phyloP scores from a whole-genome alignment of 1,140 invertebrate species.

The Dolichoris vasculosae region DNA sequence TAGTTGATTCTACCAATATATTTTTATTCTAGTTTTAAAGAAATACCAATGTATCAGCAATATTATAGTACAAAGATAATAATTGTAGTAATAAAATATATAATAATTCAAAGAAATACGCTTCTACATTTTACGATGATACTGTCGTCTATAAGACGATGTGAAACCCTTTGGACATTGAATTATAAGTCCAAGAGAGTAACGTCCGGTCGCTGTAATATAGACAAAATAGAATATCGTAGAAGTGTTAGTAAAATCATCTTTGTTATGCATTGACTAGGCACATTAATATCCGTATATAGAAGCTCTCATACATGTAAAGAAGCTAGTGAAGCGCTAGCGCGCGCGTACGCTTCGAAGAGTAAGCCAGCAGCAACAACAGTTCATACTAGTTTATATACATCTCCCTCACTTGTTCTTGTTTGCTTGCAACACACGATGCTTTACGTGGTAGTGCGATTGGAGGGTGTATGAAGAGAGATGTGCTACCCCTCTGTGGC shows the following conservation, averaged over 20 bases:
- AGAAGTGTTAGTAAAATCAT: neutral
- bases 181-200: constrained; percentile 25
- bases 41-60: too few relatives aligned
- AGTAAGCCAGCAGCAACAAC: constrained; percentile 12
- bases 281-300: constrained; percentile 15
- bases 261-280: neutral
- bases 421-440: constrained; percentile 52
- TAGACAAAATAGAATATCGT: neutral
- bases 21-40: neutral
- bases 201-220: neutral
- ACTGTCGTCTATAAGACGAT: neutral
- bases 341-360: constrained; percentile 29
- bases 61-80: neutral
- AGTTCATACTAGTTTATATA: constrained; percentile 42
- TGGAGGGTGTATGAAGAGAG: constrained; percentile 64
- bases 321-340: neutral
- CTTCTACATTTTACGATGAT: neutral
- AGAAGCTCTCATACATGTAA: neutral
- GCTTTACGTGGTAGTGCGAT: constrained; percentile 64
- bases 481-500: constrained; percentile 68
- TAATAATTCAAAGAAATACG: neutral
- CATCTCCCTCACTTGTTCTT: constrained; percentile 52
- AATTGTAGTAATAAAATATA: neutral
- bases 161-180: neutral
- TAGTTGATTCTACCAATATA: neutral